Evolutionary conservation across 1,140 invertebrate genomes (phyloP), one percentile per base, ranked within the genome.

Genomic region (Pectinophora gossypiella): DNA sequence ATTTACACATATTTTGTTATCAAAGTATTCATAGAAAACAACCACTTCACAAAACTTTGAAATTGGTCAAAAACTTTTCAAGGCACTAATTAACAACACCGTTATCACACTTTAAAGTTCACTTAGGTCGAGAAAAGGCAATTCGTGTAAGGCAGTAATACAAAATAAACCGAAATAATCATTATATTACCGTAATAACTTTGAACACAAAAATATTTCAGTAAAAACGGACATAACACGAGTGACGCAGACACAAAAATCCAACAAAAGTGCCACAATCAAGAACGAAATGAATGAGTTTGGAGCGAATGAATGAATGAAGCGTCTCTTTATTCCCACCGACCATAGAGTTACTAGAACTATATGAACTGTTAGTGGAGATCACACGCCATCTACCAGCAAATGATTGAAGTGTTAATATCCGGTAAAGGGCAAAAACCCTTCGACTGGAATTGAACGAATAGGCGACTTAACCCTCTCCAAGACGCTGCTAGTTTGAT

Each of bases 31-130:
- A 15, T 40, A 40, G 5, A 51, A 54, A 64, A 62, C 50, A 54
- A 67, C 42, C 62, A 69, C 66, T 59, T 54, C 38, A 51, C 36
- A 51, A 43, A 68, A 68, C 59, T 64, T 69, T 58, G 44, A 57
- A 57, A 61, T 66, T 65, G 44, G 58, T 63, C 63, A 70, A 74
- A 68, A 74, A 74, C 71, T 74, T 71, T 67, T 68, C 20, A 56
- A 71, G 66, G 61, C 64, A 71, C 71, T 60, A 55, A 47, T 44
- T 48, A 43, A 61, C 56, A 71, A 58, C 50, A 40, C 36, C 15
- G 56, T 23, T 53, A 54, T 58, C 56, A 63, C 56, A 60, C 48
- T 57, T 54, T 40, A 58, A 59, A 61, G 61, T 67, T 57, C 54
- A 57, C 36, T 45, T 46, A 54, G 51, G 54, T 56, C 32, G 10